phyloP scores from a whole-genome alignment of 2,113 vertebrate genomes.

The Cranoglanis bouderius region DNA sequence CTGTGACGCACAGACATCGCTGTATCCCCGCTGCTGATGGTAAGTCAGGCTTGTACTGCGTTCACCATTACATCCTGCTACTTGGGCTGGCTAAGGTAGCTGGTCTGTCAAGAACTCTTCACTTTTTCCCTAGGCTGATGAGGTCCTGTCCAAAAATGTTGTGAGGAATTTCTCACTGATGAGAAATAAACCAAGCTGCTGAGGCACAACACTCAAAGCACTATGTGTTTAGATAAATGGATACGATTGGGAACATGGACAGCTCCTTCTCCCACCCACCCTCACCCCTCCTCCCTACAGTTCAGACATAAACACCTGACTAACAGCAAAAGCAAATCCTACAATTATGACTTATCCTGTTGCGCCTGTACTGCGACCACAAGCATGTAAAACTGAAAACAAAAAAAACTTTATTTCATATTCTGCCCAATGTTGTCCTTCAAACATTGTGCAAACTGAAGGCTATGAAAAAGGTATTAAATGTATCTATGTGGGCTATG shows the following conservation, averaged over 20 bases:
- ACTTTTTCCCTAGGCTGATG: background rate
- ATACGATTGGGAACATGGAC: background rate
- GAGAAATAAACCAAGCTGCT: background rate
- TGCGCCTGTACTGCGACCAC: background rate
- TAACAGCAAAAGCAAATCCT: background rate
- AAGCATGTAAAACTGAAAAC: background rate
- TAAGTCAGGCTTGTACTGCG: background rate
- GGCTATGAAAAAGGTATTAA: too few relatives aligned
- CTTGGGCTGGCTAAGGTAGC: too few relatives aligned
- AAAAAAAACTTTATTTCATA: too few relatives aligned
- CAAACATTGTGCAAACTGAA: too few relatives aligned
- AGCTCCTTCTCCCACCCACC: background rate
- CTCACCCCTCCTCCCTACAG: background rate
- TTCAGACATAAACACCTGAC: background rate
- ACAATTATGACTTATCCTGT: background rate
- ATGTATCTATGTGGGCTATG: too few relatives aligned
- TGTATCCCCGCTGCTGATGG: background rate
- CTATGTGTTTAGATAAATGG: background rate
- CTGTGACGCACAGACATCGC: background rate
- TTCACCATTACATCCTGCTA: background rate
- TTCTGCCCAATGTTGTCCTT: too few relatives aligned
- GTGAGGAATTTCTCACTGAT: background rate
- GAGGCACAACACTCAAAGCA: background rate
- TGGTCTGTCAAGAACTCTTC: background rate
- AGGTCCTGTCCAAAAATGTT: background rate